Conservation (phyloP, 2,113 vertebrate species). For the Nannospalax galili region DNA sequence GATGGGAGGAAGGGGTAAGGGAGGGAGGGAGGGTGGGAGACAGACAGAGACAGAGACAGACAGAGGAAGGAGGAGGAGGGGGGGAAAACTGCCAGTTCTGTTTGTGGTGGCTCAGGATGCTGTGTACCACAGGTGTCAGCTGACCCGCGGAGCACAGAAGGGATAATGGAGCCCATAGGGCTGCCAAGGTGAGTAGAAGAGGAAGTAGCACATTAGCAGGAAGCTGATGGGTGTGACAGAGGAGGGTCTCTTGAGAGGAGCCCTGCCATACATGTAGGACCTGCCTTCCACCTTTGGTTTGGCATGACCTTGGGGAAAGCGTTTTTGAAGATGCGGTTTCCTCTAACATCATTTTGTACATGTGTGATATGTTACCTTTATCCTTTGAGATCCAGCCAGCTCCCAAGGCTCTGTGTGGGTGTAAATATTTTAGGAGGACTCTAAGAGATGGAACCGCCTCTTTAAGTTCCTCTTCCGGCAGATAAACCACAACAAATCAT, state of each 20-base stretch:
- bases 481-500: conserved; percentile 31
- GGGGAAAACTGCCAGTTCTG: neutral
- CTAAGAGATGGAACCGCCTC: conserved; percentile 23
- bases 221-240: neutral
- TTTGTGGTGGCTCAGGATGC: too few species aligned
- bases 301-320: neutral
- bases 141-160: neutral
- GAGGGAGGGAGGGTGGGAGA: neutral
- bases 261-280: neutral
- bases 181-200: neutral
- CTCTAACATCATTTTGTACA: neutral
- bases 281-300: neutral
- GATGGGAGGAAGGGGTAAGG: too few species aligned
- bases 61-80: too few species aligned
- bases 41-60: too few species aligned
- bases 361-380: neutral
- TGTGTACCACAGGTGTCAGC: neutral
- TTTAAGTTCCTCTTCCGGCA: conserved; percentile 7
- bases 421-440: neutral
- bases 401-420: neutral
- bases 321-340: neutral
- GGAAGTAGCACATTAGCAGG: neutral
- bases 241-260: neutral
- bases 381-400: neutral
- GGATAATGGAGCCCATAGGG: neutral